Evolutionary conservation across 1,140 invertebrate genomes (phyloP), one percentile per base, ranked within the genome.

Genomic region (Liolophura sinensis): DNA sequence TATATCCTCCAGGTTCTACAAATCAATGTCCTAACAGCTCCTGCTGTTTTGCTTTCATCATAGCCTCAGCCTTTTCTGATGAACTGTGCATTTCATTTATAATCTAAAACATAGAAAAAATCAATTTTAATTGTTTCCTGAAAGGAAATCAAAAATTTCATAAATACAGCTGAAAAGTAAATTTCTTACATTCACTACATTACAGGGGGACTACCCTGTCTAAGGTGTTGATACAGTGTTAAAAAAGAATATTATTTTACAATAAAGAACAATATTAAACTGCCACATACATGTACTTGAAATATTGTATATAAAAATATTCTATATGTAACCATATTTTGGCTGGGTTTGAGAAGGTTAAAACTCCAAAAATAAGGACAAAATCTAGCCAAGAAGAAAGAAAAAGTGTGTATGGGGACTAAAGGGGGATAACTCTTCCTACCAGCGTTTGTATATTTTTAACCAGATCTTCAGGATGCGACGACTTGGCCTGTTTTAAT

Each of bases 381-480:
- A 62, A 24, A 20, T n/a, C 12, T 15, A 20, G 20, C 24, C 12
- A 18, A 0, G 18, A 18, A 25, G 16, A 15, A 1, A 27, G 20
- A 49, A 24, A 27, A n/a, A 14, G n/a, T 49, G 46, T 15, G 25
- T 47, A 31, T 24, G 20, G 7, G 24, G n/a, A 47, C 5, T 27
- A 47, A 27, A 60, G 31, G 31, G 31, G 31, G 9, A 40, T 40
- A 40, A 40, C 31, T 40, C 31, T 40, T n/a, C 22, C 65, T 51
- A 74, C 73, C 70, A 68, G 60, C 46, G 69, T 70, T 51, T 74
- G 67, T 1, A 71, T 62, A 47, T 62, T 59, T 18, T 47, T 50
- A 25, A 74, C 24, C 16, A 69, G 48, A 64, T 74, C 73, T 25
- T 71, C 69, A 27, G 73, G 68, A 46, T 72, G 70, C 24, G 62